Evolutionary conservation across 2,888 invertebrate genomes (phyloP), one percentile per base, ranked within the genome.

Genomic region (Bellardia pandia): DNA sequence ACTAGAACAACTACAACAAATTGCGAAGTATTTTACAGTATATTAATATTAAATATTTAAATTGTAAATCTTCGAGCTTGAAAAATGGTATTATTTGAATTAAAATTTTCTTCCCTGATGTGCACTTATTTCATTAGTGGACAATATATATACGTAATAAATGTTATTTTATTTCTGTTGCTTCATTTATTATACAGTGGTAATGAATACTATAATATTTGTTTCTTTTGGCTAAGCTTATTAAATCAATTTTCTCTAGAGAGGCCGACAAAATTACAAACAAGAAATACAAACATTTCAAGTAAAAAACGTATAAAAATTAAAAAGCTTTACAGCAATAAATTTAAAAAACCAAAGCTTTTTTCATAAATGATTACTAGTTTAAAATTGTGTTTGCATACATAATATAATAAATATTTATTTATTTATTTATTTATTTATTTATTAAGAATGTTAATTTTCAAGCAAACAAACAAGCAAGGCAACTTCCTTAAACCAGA

Each of bases 221-320:
- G 48, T 77, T 60, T 64, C 16, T 60, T 79, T 56, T 45, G 53
- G 53, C 40, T 66, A 74, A 77, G 75, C 6, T 37, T 37, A 6
- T 69, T 77, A 69, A 69, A 82, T 62, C n/a, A 71, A 72, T 72
- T 77, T 77, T 84, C 71, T 72, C 77, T 84, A 72, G 64, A 72
- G 58, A 66, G 77, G 48, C 77, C 83, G 48, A 72, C 72, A 84
- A 78, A 66, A 14, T 56, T 23, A 56, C 40, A 72, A 77, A 58
- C 48, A 77, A 77, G 71, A 77, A 77, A 83, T 62, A 48, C 11
- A 77, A 71, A 72, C 42, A 69, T 69, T 82, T 48, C 14, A 33
- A 69, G 45, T 42, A 56, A 62, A 62, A 9, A n/a, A 74, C n/a
- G 9, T 4, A 14, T 33, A 16, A n/a, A 60, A 40, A 23, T 14